These are phyloP conservation scores for Helicorthomorpha holstii DNA, from an alignment of 1,140 invertebrate genomes.

Conservation along the genomic window DNA sequence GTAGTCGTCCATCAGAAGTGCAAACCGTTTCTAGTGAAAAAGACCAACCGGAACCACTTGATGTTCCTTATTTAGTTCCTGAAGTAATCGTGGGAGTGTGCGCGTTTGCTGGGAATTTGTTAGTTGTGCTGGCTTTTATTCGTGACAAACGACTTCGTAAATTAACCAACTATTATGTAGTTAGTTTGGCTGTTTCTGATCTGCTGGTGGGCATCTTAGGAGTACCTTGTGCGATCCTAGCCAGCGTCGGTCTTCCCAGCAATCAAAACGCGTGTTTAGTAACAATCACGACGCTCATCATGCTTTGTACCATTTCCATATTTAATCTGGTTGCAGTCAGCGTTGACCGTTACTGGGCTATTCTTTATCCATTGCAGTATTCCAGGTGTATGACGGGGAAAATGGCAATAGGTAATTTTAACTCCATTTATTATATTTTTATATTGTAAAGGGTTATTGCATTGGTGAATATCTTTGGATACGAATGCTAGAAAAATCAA, in stretches of 20 bases:
- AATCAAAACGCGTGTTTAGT: constrained; percentile 66
- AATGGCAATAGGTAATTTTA: constrained; percentile 58
- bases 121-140: constrained; percentile 66
- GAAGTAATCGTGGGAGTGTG: constrained; percentile 63
- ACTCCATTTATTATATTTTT: too few relatives aligned
- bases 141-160: constrained; percentile 54
- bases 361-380: constrained; percentile 74
- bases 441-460: too few relatives aligned
- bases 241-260: constrained; percentile 50
- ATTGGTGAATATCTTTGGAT: too few relatives aligned
- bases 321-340: constrained; percentile 79
- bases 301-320: constrained; percentile 79
- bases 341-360: constrained; percentile 81
- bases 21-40: too few relatives aligned
- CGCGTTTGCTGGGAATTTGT: constrained; percentile 61
- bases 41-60: too few relatives aligned
- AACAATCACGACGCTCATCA: constrained; percentile 66
- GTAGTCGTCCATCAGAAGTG: too few relatives aligned
- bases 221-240: constrained; percentile 69
- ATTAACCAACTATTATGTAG: constrained; percentile 79
- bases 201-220: constrained; percentile 44
- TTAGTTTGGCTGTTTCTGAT: constrained; percentile 69
- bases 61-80: constrained; percentile 41
- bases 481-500: too few relatives aligned
- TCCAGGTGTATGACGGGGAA: constrained; percentile 65